phyloP scores from a whole-genome alignment of 2,888 invertebrate genomes.

The Melinopterus prodromus region DNA sequence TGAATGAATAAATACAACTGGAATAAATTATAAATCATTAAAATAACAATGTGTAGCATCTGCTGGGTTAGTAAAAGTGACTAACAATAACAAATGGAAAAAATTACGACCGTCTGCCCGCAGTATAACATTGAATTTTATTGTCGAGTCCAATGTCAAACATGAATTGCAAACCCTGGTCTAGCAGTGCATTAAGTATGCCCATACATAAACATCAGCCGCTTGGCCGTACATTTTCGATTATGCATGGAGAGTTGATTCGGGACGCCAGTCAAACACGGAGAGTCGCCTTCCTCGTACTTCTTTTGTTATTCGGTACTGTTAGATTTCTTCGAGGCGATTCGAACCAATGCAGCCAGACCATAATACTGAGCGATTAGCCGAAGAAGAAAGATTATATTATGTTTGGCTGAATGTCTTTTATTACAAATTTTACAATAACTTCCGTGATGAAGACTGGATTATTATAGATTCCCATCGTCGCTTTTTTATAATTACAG shows the following conservation, averaged over 20 bases:
- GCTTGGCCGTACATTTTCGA: not conserved
- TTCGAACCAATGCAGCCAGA: not conserved
- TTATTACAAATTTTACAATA: too few relatives aligned
- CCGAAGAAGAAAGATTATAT: not conserved
- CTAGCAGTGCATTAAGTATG: not conserved
- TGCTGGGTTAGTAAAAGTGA: too few relatives aligned
- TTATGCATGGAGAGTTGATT: not conserved
- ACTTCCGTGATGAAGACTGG: too few relatives aligned
- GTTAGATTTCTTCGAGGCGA: not conserved
- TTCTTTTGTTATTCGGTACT: not conserved
- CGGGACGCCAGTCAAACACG: not conserved
- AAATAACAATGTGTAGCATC: too few relatives aligned
- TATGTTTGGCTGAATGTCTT: too few relatives aligned
- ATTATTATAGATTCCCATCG: too few relatives aligned
- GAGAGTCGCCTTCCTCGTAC: not conserved
- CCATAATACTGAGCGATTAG: not conserved
- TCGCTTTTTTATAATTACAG: too few relatives aligned
- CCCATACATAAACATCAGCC: not conserved
- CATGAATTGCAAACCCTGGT: not conserved
- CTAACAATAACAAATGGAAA: not conserved
- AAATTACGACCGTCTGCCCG: not conserved
- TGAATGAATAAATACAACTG: too few relatives aligned
- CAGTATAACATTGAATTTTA: slow-evolving; percentile 4
- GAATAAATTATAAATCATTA: too few relatives aligned
- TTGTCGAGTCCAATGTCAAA: not conserved